phyloP scores from a whole-genome alignment of 1,140 invertebrate genomes.

The Copidosoma floridanum region DNA sequence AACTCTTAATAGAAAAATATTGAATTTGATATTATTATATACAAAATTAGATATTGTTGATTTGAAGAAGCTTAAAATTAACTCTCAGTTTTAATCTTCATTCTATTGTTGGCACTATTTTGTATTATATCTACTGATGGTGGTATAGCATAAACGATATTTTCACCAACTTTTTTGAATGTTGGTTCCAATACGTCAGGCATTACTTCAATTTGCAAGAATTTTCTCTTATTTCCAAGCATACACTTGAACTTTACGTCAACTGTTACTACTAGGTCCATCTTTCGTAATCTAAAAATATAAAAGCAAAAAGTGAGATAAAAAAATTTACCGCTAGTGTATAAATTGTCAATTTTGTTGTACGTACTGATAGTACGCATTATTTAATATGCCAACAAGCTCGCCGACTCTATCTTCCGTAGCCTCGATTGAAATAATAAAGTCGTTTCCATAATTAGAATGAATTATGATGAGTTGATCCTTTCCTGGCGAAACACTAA shows the following conservation, averaged over 20 bases:
- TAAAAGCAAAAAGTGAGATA: neutral
- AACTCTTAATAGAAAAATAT: conserved; percentile 21
- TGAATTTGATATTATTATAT: conserved; percentile 11
- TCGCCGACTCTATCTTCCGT: conserved; percentile 81
- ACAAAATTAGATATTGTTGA: neutral
- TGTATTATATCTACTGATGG: conserved; percentile 50
- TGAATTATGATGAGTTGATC: conserved; percentile 91
- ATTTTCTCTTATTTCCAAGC: conserved; percentile 69
- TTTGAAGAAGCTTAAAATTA: conserved; percentile 24
- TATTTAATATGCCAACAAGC: conserved; percentile 78
- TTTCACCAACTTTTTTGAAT: conserved; percentile 64
- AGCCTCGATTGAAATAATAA: conserved; percentile 69
- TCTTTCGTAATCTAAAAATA: conserved; percentile 58
- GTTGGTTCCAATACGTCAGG: conserved; percentile 59
- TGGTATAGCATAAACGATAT: conserved; percentile 60
- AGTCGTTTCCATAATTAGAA: conserved; percentile 83
- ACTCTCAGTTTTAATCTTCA: conserved; percentile 36
- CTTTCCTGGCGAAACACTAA: conserved; percentile 76
- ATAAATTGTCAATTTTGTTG: too few species aligned
- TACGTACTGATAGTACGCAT: conserved; percentile 73
- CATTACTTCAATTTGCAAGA: conserved; percentile 63
- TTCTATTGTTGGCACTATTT: conserved; percentile 33
- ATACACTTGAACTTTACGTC: conserved; percentile 66
- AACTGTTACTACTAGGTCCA: conserved; percentile 68
- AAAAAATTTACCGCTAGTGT: conserved; percentile 20